Evolutionary conservation across 2,113 vertebrate species (phyloP).

Genomic region (Conger conger): DNA sequence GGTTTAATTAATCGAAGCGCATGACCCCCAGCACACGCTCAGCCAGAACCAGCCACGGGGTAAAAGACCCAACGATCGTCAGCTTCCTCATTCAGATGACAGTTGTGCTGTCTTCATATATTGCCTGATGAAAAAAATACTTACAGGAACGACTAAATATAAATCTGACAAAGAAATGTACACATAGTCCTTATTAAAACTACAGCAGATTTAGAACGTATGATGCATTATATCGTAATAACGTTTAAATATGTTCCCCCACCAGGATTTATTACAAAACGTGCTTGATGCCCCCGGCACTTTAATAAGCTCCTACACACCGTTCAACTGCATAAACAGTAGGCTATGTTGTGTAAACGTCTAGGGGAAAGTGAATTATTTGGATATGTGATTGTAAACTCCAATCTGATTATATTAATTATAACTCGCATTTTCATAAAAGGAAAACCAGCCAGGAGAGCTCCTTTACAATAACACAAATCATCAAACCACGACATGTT

Average conservation of each 20-base stretch:
- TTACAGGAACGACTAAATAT: not conserved
- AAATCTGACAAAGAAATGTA: not conserved
- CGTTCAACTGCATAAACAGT: not conserved
- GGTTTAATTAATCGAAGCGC: not conserved
- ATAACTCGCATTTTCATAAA: not conserved
- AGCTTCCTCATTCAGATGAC: not conserved
- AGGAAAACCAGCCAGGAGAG: not conserved
- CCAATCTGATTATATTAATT: not conserved
- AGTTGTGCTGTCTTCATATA: conserved; percentile 5
- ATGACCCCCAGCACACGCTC: conserved; percentile 10
- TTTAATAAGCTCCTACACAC: not conserved
- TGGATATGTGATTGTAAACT: not conserved
- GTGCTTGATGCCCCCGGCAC: not conserved
- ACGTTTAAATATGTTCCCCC: not conserved
- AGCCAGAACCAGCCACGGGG: not conserved
- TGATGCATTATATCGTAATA: not conserved
- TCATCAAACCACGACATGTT: not conserved
- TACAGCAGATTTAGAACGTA: not conserved
- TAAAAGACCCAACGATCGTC: conserved; percentile 20
- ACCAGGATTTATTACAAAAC: not conserved
- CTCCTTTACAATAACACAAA: not conserved
- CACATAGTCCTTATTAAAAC: not conserved
- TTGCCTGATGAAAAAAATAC: conserved; percentile 20
- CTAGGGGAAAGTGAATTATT: not conserved
- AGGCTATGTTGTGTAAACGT: not conserved